Base-by-base conservation (phyloP, 2,888 invertebrate genomes). In the Chromoteleia sp. region DNA sequence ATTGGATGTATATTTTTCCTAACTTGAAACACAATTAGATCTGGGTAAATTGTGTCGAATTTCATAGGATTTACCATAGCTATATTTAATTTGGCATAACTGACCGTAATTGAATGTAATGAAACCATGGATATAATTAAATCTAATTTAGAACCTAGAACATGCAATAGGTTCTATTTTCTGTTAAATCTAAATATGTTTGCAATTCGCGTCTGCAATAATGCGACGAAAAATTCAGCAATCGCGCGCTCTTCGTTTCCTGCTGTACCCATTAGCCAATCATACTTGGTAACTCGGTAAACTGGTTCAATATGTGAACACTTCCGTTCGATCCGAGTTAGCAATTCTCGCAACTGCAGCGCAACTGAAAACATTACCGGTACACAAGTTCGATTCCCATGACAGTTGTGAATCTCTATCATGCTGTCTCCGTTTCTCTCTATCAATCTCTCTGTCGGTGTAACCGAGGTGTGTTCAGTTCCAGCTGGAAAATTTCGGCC, bases 321-420 rank as follows among this genome's bases (percentile, higher is more conserved):
- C 45, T 67, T 56, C 50, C 63, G 21, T 43, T 63, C 50, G 65
- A 63, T 41, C 15, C 65, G 43, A 71, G 52, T 65, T 77, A 70
- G 63, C 61, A 50, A 54, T 67, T 73, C 58, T 36, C 52, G 73
- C 54, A 73, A 68, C 61, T 68, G 50, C 56, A 19, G 36, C 41
- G 33, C 68, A 70, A 71, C 73, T 79, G 56, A 79, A 79, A 79
- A 79, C 74, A 74, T 74, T 68, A 68, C 52, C 48, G 61, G 67
- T 63, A 74, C 79, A 79, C 79, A 68, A 79, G 79, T 79, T 79
- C 33, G 56, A 74, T 79, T 79, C 79, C 74, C 79, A 79, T 74
- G 79, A 79, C 79, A 79, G 79, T 79, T 73, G 79, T 17, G 67
- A 73, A 73, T 79, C 59, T 36, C 43, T 21, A 39, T 73, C 67